Percentiles rank a stretch among this genome's conserved stretches.
These are phyloP conservation scores for Mus caroli DNA, from an alignment of 2,797 vertebrate species.

Conservation along the genomic window DNA sequence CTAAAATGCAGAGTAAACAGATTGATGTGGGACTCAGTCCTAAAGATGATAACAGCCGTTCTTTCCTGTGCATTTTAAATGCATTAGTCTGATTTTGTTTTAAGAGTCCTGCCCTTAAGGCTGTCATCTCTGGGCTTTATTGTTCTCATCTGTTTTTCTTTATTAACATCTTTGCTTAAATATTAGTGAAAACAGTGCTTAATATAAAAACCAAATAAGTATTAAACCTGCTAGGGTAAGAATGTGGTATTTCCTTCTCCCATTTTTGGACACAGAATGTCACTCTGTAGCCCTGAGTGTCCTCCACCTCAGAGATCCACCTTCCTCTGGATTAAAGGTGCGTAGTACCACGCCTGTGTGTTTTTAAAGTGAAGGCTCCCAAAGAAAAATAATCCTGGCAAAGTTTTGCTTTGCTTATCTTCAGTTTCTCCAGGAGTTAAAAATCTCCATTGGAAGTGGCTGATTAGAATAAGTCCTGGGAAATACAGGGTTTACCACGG, in stretches of 20 bases:
- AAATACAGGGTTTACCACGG: not conserved
- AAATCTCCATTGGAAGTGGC: not conserved
- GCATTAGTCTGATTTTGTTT: constrained; percentile 60
- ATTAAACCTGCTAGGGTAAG: not conserved
- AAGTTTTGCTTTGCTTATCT: not conserved
- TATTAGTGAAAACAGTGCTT: constrained; percentile 25
- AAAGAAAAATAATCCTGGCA: constrained; percentile 38
- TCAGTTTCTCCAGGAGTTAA: constrained; percentile 43
- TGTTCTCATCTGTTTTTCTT: constrained; percentile 50
- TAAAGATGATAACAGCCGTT: constrained; percentile 41
- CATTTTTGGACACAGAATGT: not conserved
- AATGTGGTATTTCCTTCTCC: not conserved
- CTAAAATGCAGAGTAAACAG: constrained; percentile 54
- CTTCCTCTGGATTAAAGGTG: not conserved
- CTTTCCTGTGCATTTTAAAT: constrained; percentile 54
- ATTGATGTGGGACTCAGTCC: constrained; percentile 25
- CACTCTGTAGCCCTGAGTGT: not conserved
- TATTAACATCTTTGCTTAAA: constrained; percentile 33
- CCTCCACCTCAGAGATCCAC: not conserved
- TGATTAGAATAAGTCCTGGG: constrained; percentile 1
- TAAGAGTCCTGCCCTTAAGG: constrained; percentile 37
- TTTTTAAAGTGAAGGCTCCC: not conserved
- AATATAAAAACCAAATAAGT: constrained; percentile 47
- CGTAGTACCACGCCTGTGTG: not conserved
- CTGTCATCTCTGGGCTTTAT: constrained; percentile 17